These are phyloP conservation scores for Cremastobaeus sp. DNA, from an alignment of 2,888 invertebrate species.

Conservation along the genomic window DNA sequence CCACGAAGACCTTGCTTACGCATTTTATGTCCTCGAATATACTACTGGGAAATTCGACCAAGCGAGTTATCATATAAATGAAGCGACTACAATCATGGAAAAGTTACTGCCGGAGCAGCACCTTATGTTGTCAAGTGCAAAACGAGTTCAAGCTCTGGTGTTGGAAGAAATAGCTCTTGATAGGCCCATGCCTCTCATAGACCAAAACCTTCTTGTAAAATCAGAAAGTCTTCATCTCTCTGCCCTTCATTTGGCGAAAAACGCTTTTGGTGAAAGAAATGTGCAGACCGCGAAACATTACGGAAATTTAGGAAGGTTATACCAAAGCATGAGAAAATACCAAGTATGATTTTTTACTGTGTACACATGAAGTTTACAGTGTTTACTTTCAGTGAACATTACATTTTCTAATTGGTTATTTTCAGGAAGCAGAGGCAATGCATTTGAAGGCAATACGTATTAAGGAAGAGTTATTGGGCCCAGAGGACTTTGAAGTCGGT, in stretches of 20 bases:
- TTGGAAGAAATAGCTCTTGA: conserved; percentile 96
- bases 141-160: conserved; percentile 94
- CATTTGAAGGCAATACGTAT: conserved; percentile 95
- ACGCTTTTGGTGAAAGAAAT: conserved; percentile 94
- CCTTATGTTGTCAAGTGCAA: conserved; percentile 91
- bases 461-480: conserved; percentile 91
- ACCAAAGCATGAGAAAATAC: conserved; percentile 94
- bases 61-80: conserved; percentile 90
- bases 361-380: too few species aligned
- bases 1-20: conserved; percentile 95
- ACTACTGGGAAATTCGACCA: conserved; percentile 90
- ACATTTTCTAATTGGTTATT: conserved; percentile 1
- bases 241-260: conserved; percentile 87
- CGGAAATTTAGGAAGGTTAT: conserved; percentile 94
- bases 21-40: conserved; percentile 94
- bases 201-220: conserved; percentile 84
- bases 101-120: conserved; percentile 90
- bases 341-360: conserved; percentile 80
- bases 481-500: conserved; percentile 94
- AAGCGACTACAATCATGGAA: conserved; percentile 89
- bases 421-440: conserved; percentile 92
- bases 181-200: conserved; percentile 79
- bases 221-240: conserved; percentile 91
- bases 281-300: conserved; percentile 98
- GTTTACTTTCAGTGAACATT: too few species aligned